Evolutionary conservation across 2,888 invertebrate genomes (phyloP).

Genomic region (Nyleta sp.): DNA sequence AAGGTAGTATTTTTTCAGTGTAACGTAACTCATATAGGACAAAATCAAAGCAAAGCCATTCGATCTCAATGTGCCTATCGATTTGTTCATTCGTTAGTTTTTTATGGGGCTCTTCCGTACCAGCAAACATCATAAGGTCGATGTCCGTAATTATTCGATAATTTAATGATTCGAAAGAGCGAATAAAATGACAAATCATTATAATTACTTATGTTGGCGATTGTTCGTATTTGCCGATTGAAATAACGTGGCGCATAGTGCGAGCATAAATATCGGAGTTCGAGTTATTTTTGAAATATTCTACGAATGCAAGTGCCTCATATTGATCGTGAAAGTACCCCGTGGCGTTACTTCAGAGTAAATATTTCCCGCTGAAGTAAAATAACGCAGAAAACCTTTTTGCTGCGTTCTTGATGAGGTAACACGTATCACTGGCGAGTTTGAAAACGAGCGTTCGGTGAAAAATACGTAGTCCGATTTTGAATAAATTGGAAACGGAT

Average conservation of each 20-base stretch:
- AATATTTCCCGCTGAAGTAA: slow-evolving; percentile 44
- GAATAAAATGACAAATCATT: neutral
- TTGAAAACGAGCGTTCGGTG: neutral
- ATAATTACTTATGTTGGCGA: neutral
- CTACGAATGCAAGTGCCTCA: slow-evolving; percentile 31
- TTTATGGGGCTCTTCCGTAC: too few relatives aligned
- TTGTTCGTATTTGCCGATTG: slow-evolving; percentile 22
- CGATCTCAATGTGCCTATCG: too few relatives aligned
- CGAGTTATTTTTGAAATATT: slow-evolving; percentile 46
- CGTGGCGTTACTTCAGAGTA: slow-evolving; percentile 35
- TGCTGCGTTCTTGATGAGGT: neutral
- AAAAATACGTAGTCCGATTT: slow-evolving; percentile 15
- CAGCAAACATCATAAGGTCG: too few relatives aligned
- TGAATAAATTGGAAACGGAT: slow-evolving; percentile 7
- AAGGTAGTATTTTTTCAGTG: too few relatives aligned
- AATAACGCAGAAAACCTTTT: slow-evolving; percentile 49
- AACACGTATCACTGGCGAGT: neutral
- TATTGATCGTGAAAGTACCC: slow-evolving; percentile 52
- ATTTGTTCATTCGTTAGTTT: too few relatives aligned
- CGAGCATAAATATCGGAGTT: slow-evolving; percentile 23
- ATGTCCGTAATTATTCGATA: too few relatives aligned
- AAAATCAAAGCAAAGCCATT: too few relatives aligned
- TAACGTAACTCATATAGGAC: too few relatives aligned
- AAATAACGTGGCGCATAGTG: slow-evolving; percentile 17
- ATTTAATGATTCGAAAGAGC: too few relatives aligned